Conservation (phyloP, 2,888 invertebrate species). For the Athalia rosae region DNA sequence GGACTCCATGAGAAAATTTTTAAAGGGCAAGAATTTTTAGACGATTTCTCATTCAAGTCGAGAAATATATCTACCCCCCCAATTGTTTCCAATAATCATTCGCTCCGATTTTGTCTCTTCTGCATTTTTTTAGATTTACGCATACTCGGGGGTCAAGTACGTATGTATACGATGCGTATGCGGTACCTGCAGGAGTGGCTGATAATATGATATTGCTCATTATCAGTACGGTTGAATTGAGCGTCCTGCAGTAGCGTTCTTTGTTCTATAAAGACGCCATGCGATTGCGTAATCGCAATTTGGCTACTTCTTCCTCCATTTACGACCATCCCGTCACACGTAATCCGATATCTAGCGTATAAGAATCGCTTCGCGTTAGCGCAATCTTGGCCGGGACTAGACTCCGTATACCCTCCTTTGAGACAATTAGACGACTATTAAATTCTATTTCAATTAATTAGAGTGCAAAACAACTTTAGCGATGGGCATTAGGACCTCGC, state of each 20-base stretch:
- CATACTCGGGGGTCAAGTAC: too few species aligned
- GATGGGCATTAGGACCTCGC: conserved; percentile 10
- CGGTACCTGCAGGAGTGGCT: too few species aligned
- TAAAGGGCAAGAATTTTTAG: background rate
- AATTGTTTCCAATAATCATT: too few species aligned
- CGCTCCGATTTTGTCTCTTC: too few species aligned
- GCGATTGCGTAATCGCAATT: conserved; percentile 24
- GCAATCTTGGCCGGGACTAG: background rate
- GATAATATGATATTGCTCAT: background rate
- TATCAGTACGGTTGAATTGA: background rate
- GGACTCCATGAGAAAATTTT: background rate
- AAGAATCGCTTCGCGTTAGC: background rate
- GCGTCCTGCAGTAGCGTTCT: conserved; percentile 9
- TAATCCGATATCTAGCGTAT: background rate
- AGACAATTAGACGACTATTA: conserved; percentile 10
- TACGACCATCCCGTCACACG: background rate
- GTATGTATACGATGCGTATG: too few species aligned
- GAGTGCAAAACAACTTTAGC: conserved; percentile 13
- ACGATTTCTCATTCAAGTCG: background rate
- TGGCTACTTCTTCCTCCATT: background rate
- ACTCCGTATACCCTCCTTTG: background rate
- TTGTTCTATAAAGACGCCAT: background rate
- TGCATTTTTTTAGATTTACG: too few species aligned
- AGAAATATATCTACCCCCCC: too few species aligned
- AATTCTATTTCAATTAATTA: conserved; percentile 13